These are phyloP conservation scores for Oncorhynchus mykiss DNA, from an alignment of 2,113 vertebrate genomes.

Conservation along the genomic window DNA sequence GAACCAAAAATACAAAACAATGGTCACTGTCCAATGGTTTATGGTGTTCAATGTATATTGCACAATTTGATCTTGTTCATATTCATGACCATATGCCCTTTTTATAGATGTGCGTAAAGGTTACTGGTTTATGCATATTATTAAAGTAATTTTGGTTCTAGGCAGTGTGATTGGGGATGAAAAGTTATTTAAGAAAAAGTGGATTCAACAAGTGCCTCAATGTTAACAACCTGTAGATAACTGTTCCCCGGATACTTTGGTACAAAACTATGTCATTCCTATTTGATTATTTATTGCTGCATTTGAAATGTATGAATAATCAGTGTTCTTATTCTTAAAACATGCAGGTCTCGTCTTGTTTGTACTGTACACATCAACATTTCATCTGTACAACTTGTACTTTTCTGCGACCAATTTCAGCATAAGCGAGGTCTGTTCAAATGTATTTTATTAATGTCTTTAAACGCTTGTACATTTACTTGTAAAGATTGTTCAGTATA, in stretches of 20 bases:
- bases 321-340: not conserved
- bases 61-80: conserved; percentile 19
- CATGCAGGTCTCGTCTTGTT: not conserved
- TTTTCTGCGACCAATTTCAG: not conserved
- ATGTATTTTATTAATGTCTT: conserved; percentile 16
- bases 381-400: not conserved
- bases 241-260: conserved; percentile 17
- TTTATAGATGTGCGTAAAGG: not conserved
- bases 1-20: no score
- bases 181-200: not conserved
- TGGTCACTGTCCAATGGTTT: no score
- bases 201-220: conserved; percentile 61
- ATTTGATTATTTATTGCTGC: conserved; percentile 20
- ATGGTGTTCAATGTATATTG: conserved; percentile 5
- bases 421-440: not conserved
- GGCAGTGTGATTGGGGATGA: not conserved
- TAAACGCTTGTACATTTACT: conserved; percentile 7
- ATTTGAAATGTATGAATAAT: not conserved
- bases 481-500: not conserved
- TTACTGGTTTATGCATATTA: not conserved
- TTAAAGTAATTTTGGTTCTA: conserved; percentile 4
- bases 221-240: not conserved
- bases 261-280: conserved; percentile 6
- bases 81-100: not conserved
- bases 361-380: conserved; percentile 15